These are phyloP conservation scores for Rhinella marina DNA, from an alignment of 2,797 vertebrate genomes.

Conservation along the genomic window DNA sequence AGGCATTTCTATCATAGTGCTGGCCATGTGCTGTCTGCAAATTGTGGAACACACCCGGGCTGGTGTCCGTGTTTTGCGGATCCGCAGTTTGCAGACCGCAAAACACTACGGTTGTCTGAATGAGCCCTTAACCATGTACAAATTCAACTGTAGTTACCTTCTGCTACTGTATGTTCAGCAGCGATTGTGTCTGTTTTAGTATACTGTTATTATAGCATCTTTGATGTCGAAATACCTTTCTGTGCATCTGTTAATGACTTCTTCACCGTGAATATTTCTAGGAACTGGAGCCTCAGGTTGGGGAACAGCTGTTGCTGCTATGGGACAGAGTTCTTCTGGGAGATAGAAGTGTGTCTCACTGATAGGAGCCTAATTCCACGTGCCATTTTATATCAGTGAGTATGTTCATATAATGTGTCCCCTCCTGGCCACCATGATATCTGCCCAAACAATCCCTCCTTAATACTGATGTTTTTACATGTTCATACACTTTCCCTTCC, in stretches of 20 bases:
- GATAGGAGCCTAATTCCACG: constrained; percentile 23
- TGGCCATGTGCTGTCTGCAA: no score
- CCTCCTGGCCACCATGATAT: not conserved
- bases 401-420: not conserved
- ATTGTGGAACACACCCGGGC: no score
- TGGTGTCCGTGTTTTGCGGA: no score
- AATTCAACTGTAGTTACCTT: no score
- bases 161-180: not conserved
- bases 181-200: not conserved
- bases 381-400: constrained; percentile 23
- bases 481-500: no score
- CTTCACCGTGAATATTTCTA: constrained; percentile 60
- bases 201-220: not conserved
- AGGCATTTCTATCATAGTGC: no score
- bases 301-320: constrained; percentile 82
- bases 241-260: no score
- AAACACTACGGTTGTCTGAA: no score
- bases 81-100: no score
- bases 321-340: constrained; percentile 79
- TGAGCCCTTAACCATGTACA: no score
- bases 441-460: no score
- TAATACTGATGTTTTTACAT: no score
- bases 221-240: not conserved
- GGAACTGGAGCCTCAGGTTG: constrained; percentile 89
- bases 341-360: constrained; percentile 69